These are phyloP conservation scores for Merluccius polli DNA, from an alignment of 2,797 vertebrate species.

Conservation along the genomic window DNA sequence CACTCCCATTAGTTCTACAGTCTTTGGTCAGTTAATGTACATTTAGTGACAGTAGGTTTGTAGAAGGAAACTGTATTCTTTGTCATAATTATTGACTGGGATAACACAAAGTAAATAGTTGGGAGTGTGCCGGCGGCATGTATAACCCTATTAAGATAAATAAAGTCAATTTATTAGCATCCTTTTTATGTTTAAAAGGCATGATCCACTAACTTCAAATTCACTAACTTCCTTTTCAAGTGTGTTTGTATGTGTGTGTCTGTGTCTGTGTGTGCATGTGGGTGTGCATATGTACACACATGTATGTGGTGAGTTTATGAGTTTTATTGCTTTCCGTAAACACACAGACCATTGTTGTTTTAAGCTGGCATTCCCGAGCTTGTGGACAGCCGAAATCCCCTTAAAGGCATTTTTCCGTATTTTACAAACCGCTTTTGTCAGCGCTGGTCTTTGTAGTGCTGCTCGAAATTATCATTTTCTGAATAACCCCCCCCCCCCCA, in stretches of 20 bases:
- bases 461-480: background rate
- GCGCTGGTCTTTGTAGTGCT: conserved; percentile 28
- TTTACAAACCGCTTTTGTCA: conserved; percentile 59
- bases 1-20: background rate
- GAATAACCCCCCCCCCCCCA: background rate
- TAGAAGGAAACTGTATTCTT: background rate
- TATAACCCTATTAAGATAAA: background rate
- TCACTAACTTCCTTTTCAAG: background rate
- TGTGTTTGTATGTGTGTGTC: background rate
- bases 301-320: conserved; percentile 42
- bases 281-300: conserved; percentile 11
- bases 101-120: too few relatives aligned
- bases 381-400: conserved; percentile 66
- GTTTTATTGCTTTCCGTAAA: conserved; percentile 63
- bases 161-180: background rate
- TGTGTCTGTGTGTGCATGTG: background rate
- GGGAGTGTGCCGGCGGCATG: too few relatives aligned
- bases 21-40: background rate
- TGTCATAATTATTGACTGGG: background rate
- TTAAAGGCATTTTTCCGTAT: conserved; percentile 59
- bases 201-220: background rate
- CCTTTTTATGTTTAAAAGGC: background rate
- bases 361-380: conserved; percentile 55
- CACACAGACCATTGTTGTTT: conserved; percentile 58
- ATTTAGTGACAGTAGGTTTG: too few relatives aligned